Conservation (phyloP, 2,797 vertebrate genomes). For the Malurus leucopterus region DNA sequence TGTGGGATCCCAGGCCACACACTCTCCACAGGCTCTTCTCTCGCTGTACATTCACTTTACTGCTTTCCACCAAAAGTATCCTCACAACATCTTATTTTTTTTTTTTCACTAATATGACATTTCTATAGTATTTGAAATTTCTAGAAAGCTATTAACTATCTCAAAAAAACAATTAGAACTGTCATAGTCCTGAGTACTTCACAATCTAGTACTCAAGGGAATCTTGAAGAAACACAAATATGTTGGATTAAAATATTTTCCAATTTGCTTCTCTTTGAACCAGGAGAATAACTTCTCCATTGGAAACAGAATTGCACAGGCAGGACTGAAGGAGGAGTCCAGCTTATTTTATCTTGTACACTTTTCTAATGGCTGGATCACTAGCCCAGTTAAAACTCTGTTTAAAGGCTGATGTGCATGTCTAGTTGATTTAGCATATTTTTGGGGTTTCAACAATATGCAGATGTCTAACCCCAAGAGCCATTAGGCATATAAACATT, state of each 20-base stretch:
- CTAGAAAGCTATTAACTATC: not conserved
- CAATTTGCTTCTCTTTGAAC: not conserved
- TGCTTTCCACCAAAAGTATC: not conserved
- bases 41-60: not conserved
- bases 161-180: not conserved
- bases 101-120: not conserved
- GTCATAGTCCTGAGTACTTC: not conserved
- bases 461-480: not conserved
- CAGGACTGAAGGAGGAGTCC: not conserved
- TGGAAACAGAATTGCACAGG: not conserved
- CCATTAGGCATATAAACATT: not conserved
- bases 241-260: not conserved
- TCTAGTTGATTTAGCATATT: not conserved
- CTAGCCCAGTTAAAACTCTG: not conserved
- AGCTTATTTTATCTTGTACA: rapidly evolving
- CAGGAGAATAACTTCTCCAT: not conserved
- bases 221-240: not conserved
- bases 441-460: not conserved
- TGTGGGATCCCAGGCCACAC: rapidly evolving
- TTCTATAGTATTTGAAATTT: not conserved
- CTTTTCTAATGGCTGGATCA: not conserved
- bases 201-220: not conserved
- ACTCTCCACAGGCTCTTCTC: not conserved
- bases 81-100: not conserved
- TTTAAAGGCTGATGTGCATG: not conserved